Percentiles rank a stretch among this genome's conserved stretches.
Evolutionary conservation across 2,113 vertebrate species (phyloP).

Genomic region (Andinoacara biseriatus): DNA sequence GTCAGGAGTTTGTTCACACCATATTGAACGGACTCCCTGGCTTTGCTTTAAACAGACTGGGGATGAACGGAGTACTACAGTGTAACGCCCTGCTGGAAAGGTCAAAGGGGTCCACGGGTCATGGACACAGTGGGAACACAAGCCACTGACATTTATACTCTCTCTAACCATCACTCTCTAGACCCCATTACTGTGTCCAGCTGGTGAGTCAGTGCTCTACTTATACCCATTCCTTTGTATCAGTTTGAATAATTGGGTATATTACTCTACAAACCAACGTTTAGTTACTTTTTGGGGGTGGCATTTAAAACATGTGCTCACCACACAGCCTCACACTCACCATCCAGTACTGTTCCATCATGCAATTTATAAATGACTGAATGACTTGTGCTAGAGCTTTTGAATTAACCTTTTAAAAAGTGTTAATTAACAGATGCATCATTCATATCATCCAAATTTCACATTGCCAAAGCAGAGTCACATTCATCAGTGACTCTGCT

Average conservation of each 20-base stretch:
- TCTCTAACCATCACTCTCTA: conserved; percentile 11
- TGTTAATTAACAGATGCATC: neutral
- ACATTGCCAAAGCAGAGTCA: neutral
- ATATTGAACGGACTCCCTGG: conserved; percentile 9
- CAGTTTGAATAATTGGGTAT: neutral
- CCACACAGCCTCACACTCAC: neutral
- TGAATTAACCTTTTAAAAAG: neutral
- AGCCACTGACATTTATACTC: conserved; percentile 61
- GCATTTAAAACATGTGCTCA: neutral
- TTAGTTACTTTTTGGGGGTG: neutral
- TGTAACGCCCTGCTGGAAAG: conserved; percentile 48
- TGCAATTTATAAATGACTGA: neutral
- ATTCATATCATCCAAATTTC: neutral
- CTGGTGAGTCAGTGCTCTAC: neutral
- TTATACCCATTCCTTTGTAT: neutral
- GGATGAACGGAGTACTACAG: conserved; percentile 6
- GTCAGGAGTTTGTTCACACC: conserved; percentile 31
- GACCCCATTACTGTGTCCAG: neutral
- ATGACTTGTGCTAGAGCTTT: neutral
- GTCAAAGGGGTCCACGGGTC: conserved; percentile 54
- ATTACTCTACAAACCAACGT: neutral
- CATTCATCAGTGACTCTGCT: neutral
- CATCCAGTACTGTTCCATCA: neutral
- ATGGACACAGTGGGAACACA: conserved; percentile 50
- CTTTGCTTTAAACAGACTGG: conserved; percentile 39